Percentiles rank a stretch among this genome's conserved stretches.
phyloP scores from a whole-genome alignment of 2,113 vertebrate genomes.

The Plotosus lineatus region DNA sequence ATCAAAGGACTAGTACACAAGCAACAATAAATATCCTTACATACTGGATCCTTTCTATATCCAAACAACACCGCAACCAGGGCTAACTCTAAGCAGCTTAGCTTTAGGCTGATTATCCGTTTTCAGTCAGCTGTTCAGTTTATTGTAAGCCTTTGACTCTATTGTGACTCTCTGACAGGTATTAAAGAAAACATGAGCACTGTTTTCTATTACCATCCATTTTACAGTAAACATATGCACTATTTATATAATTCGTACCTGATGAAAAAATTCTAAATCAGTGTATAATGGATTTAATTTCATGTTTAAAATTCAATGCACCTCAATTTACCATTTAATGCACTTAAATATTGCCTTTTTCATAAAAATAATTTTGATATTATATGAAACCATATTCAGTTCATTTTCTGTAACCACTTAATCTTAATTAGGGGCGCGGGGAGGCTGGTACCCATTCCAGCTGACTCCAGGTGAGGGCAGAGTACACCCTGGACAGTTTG shows the following conservation, averaged over 20 bases:
- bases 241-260: neutral
- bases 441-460: too few relatives aligned
- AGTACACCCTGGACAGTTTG: too few relatives aligned
- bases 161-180: slow-evolving; percentile 50
- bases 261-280: neutral
- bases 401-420: too few relatives aligned
- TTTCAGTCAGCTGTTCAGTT: slow-evolving; percentile 60
- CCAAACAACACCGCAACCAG: slow-evolving; percentile 10
- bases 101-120: slow-evolving; percentile 64
- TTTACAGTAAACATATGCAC: neutral
- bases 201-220: neutral
- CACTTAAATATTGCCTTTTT: too few relatives aligned
- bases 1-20: neutral
- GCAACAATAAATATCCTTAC: slow-evolving; percentile 1
- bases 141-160: slow-evolving; percentile 74
- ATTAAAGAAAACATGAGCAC: neutral
- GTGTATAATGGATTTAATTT: neutral
- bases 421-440: too few relatives aligned
- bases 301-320: too few relatives aligned
- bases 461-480: too few relatives aligned
- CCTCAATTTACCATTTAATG: too few relatives aligned
- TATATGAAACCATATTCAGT: too few relatives aligned
- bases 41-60: neutral
- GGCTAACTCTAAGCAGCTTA: slow-evolving; percentile 58
- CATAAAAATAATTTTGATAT: too few relatives aligned